Percentiles rank a stretch among this genome's conserved stretches.
These are phyloP conservation scores for Zonitis immaculata DNA, from an alignment of 2,888 invertebrate species.

Conservation along the genomic window DNA sequence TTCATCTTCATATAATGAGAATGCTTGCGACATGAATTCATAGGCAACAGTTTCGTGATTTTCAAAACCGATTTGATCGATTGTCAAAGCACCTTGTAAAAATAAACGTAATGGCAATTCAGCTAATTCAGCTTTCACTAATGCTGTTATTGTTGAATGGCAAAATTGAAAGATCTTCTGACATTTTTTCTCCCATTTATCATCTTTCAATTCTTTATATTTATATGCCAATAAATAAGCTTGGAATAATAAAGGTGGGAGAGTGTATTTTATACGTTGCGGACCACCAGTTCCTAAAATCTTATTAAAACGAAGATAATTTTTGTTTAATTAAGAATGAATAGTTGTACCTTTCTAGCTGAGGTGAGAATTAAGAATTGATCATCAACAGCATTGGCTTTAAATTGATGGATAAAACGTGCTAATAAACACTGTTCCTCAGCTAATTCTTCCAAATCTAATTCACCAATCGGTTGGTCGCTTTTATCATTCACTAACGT, in stretches of 20 bases:
- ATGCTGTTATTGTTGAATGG: constrained; percentile 88
- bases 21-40: constrained; percentile 94
- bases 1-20: constrained; percentile 97
- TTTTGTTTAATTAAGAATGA: not conserved
- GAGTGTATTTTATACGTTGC: constrained; percentile 78
- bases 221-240: constrained; percentile 84
- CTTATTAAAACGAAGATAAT: constrained; percentile 22
- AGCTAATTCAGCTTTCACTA: constrained; percentile 92
- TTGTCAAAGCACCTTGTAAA: constrained; percentile 91
- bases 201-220: constrained; percentile 81
- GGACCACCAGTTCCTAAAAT: constrained; percentile 87
- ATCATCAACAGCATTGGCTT: constrained; percentile 74
- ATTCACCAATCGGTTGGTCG: constrained; percentile 55
- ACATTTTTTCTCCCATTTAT: constrained; percentile 98
- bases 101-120: constrained; percentile 91
- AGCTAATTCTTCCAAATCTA: constrained; percentile 89
- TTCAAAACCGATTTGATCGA: constrained; percentile 87
- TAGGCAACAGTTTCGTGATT: constrained; percentile 97
- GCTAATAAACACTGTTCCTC: constrained; percentile 94
- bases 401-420: constrained; percentile 80
- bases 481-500: constrained; percentile 83
- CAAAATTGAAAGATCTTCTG: constrained; percentile 98
- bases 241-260: constrained; percentile 93
- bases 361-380: constrained; percentile 87
- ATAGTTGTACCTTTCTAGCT: constrained; percentile 64